Conservation (phyloP, 2,113 vertebrate genomes). For the Oryctolagus cuniculus region mOryCun1.1 NC_091444.1:35765001-35765500, state of each 20-base stretch:
- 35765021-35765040: neutral
- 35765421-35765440: neutral
- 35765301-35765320: neutral
- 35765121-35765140: neutral
- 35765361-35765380: neutral
- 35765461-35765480: neutral
- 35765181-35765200: fast-evolving
- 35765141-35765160: neutral
- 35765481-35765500: neutral
- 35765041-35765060: fast-evolving
- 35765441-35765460: neutral
- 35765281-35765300: neutral
- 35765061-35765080: neutral
- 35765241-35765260: neutral
- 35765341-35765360: neutral
- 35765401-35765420: neutral
- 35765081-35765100: too few relatives aligned
- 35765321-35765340: neutral
- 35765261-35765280: neutral
- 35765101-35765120: neutral
- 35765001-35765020: fast-evolving
- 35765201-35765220: neutral
- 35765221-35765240: neutral
- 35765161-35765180: neutral
- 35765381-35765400: neutral